Base-by-base conservation (phyloP, 2,888 invertebrate genomes). In the Trichacis sp. region DNA sequence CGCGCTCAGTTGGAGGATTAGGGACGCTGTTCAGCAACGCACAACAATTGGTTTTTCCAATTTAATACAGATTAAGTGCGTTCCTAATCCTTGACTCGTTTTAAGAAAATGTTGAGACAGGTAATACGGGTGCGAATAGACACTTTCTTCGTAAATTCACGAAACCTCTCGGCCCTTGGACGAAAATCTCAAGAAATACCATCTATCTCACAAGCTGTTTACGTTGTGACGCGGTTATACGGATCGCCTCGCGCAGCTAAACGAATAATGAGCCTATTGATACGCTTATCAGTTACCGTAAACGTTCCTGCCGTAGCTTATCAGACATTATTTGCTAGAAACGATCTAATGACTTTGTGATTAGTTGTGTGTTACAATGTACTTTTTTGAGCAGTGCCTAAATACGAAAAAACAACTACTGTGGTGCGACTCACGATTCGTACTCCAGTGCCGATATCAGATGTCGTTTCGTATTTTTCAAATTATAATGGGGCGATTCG, bases 341-440 rank as follows among this genome's bases (percentile, higher is more conserved):
- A 81, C 78, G 79, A 83, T 80, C 82, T 83, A 82, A 83, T 83
- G 83, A 83, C 83, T 83, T 83, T 78, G 81, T 75, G 82, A 79
- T 74, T 79, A 81, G 80, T 75, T 24, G 3, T 24, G 72, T 75
- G 72, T 80, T 74, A 72, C 71, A 75, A 78, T 42, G 78, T 80
- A 82, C 80, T 76, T 77, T n/a, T n/a, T 80, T 82, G 81, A 82
- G 81, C 81, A 78, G 78, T 80, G 72, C 79, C 77, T 78, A 78
- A 69, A 71, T 69, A 76, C 75, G 70, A 76, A 71, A 77, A 69
- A 68, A 67, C 55, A 55, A 59, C 66, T 66, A 66, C 59, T 40
- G 48, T 62, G 62, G 18, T 19, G 43, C 19, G 43, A n/a, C n/a
- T n/a, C n/a, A n/a, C n/a, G n/a, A n/a, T n/a, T n/a, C n/a, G n/a